phyloP scores from a whole-genome alignment of 2,888 invertebrate species.

The Mellilla xanthometata region DNA sequence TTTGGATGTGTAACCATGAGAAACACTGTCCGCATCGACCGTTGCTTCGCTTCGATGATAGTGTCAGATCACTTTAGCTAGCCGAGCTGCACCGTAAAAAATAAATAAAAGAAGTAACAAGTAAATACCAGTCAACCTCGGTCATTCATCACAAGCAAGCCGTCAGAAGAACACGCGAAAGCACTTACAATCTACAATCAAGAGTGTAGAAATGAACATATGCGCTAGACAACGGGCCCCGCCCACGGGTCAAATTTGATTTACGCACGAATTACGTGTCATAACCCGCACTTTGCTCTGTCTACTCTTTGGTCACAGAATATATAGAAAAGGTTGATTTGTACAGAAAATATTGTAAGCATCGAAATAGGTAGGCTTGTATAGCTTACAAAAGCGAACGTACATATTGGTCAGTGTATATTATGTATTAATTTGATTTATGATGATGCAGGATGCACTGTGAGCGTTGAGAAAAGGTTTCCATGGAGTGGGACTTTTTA shows the following conservation, averaged over 20 bases:
- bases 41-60: too few species aligned
- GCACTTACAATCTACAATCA: constrained; percentile 55
- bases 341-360: neutral
- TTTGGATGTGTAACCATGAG: too few species aligned
- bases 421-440: too few species aligned
- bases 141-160: constrained; percentile 69
- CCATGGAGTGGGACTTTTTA: too few species aligned
- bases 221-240: constrained; percentile 70
- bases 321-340: constrained; percentile 28
- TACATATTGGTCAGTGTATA: too few species aligned
- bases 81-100: too few species aligned
- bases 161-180: constrained; percentile 67
- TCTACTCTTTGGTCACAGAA: constrained; percentile 40
- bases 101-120: neutral
- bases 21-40: too few species aligned
- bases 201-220: constrained; percentile 71
- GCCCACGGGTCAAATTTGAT: constrained; percentile 82
- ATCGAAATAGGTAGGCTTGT: too few species aligned
- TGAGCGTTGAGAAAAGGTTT: too few species aligned
- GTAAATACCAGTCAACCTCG: constrained; percentile 32
- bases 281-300: constrained; percentile 60
- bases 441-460: too few species aligned
- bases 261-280: constrained; percentile 82
- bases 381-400: too few species aligned
- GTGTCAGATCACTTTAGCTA: too few species aligned